These are phyloP conservation scores for Orchesellides sinensis DNA, from an alignment of 2,888 invertebrate species.

Conservation along the genomic window DNA sequence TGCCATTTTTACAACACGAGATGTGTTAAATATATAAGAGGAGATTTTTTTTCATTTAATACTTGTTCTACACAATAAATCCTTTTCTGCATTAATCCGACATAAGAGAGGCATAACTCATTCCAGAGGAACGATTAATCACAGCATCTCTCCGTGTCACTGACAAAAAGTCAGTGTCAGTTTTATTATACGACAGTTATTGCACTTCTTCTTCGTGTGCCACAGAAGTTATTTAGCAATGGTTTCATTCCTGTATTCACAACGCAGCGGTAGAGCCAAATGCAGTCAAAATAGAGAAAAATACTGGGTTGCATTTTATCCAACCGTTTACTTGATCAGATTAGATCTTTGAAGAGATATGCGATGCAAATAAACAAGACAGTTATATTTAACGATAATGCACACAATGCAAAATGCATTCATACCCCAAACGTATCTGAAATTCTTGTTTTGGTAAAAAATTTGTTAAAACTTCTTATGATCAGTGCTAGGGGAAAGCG, in stretches of 20 bases:
- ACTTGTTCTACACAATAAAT: conserved; percentile 29
- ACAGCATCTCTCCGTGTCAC: conserved; percentile 45
- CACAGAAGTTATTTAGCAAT: conserved; percentile 24
- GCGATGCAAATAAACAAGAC: conserved; percentile 35
- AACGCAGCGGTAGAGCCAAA: not conserved
- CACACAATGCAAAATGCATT: too few species aligned
- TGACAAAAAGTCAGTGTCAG: conserved; percentile 47
- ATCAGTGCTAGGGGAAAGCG: too few species aligned
- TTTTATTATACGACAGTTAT: conserved; percentile 48
- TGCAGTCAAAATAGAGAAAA: not conserved
- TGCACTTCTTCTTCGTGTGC: conserved; percentile 27
- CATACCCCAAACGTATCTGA: too few species aligned
- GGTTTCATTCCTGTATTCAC: not conserved
- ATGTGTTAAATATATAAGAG: not conserved
- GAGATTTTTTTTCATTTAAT: not conserved
- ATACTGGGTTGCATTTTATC: not conserved
- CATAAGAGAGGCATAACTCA: conserved; percentile 38
- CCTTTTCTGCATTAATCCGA: conserved; percentile 22
- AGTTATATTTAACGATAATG: too few species aligned
- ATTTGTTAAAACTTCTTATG: too few species aligned
- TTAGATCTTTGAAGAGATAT: conserved; percentile 25
- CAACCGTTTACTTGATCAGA: conserved; percentile 22
- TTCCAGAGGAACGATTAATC: conserved; percentile 36
- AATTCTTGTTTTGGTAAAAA: too few species aligned
- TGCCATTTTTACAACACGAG: conserved; percentile 10